Evolutionary conservation across 1,140 invertebrate genomes (phyloP).

Genomic region (Dendroctonus valens): DNA sequence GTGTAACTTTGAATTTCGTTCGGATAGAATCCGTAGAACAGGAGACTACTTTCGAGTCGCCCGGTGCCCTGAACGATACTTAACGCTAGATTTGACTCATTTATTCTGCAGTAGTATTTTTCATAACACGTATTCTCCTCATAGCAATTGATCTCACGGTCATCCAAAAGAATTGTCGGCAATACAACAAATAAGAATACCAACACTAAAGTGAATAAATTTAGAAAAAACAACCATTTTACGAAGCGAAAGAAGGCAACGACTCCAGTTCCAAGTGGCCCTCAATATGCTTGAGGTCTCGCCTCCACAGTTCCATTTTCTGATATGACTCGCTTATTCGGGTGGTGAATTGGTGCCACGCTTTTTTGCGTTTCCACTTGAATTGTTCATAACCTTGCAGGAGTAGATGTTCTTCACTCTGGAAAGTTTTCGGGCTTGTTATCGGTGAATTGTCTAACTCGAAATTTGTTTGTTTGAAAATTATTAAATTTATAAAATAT

Average conservation of each 20-base stretch:
- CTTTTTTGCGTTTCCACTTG: slow-evolving; percentile 72
- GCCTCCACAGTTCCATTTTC: slow-evolving; percentile 71
- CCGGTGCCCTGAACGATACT: slow-evolving; percentile 72
- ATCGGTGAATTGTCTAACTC: too few species aligned
- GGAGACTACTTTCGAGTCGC: slow-evolving; percentile 68
- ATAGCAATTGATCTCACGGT: slow-evolving; percentile 28
- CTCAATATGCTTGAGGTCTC: slow-evolving; percentile 70
- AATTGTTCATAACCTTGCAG: slow-evolving; percentile 76
- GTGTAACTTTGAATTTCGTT: slow-evolving; percentile 56
- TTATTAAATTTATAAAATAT: too few species aligned
- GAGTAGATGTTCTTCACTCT: slow-evolving; percentile 76
- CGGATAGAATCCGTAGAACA: slow-evolving; percentile 80
- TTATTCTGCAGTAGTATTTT: slow-evolving; percentile 22
- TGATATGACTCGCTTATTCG: slow-evolving; percentile 62
- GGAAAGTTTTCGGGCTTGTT: slow-evolving; percentile 19
- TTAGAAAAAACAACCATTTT: slow-evolving; percentile 77
- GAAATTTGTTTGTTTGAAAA: too few species aligned
- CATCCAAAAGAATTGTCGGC: slow-evolving; percentile 60
- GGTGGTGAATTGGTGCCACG: slow-evolving; percentile 61
- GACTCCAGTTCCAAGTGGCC: slow-evolving; percentile 77
- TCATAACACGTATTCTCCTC: slow-evolving; percentile 5
- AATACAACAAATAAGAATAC: slow-evolving; percentile 67
- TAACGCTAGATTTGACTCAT: slow-evolving; percentile 48
- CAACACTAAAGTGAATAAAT: slow-evolving; percentile 64
- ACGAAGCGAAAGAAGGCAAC: slow-evolving; percentile 79